Evolutionary conservation across 2,113 vertebrate genomes (phyloP), one percentile per base, ranked within the genome.

Genomic region (Pseudonaja textilis): DNA sequence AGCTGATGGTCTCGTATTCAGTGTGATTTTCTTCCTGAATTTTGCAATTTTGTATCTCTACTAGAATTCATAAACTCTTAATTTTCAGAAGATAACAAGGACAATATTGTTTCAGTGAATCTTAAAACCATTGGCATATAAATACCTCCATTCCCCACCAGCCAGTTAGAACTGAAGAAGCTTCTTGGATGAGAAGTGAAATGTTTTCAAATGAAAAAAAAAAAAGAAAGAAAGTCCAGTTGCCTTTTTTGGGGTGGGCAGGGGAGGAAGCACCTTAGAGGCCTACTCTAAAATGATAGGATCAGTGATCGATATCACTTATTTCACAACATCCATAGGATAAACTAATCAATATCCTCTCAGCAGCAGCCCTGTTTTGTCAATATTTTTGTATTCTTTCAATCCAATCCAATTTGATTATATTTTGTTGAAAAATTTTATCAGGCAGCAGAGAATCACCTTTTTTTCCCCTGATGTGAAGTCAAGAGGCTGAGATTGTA

Each of bases 391-490:
- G 29, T 22, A 45, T 55, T 87, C 47, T 59, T 88, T 22, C 4
- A 85, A 94, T 2, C n/a, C 89, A 91, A 94, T 8, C 50, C 50
- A 52, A 69, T 57, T 95, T 96, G n/a, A 91, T 94, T 89, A 91
- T 95, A 93, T 14, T 94, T 1, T 90, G 89, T 89, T 94, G 0
- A 87, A 54, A 95, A 91, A 85, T 95, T 55, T 91, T 47, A 86
- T 90, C 5, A 1, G 87, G 87, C 59, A 45, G 11, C 54, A 64
- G 88, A 90, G 10, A 87, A 69, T 56, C 34, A 90, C 89, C 69
- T n/a, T 89, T 57, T n/a, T n/a, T n/a, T n/a, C n/a, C 89, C 88
- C 59, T 91, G 93, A 94, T 94, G 94, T 93, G 89, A 95, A 88
- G 69, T 92, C 93, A 93, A 92, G 90, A 20, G 91, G 9, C 93